A percentile compares a stretch with the other conserved stretches of the same genome.
phyloP scores from a whole-genome alignment of 2,113 vertebrate genomes.

The Phycodurus eques region DNA sequence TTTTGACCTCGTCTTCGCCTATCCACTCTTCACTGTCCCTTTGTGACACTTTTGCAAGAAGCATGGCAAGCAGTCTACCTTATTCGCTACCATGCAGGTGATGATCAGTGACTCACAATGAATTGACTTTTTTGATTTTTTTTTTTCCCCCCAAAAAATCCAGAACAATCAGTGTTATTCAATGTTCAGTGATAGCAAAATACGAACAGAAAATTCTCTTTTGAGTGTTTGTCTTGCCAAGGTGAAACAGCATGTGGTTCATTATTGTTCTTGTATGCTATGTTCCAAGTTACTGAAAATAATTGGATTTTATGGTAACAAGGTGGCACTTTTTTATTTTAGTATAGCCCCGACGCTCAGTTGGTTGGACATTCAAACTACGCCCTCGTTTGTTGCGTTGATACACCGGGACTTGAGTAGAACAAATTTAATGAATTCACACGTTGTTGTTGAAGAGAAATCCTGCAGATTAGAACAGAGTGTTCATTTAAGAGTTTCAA shows the following conservation, averaged over 20 bases:
- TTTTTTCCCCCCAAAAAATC: no score
- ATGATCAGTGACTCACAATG: no score
- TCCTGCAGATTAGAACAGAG: slow-evolving; percentile 31
- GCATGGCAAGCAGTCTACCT: no score
- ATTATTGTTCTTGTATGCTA: background rate
- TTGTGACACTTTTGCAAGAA: no score
- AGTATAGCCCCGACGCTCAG: background rate
- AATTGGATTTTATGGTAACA: background rate
- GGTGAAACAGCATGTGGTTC: background rate
- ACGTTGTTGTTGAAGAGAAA: slow-evolving; percentile 48
- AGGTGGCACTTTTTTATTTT: background rate
- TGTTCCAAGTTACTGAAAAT: background rate
- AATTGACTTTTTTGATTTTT: no score
- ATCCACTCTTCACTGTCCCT: no score
- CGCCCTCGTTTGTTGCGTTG: slow-evolving; percentile 32
- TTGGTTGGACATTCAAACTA: background rate
- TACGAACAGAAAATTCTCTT: background rate
- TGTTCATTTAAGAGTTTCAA: slow-evolving; percentile 39
- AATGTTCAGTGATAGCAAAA: no score
- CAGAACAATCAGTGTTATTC: no score
- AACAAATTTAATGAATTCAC: slow-evolving; percentile 57
- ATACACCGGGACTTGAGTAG: slow-evolving; percentile 32
- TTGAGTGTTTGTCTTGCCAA: background rate
- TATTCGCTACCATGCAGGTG: no score
- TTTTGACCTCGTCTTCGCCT: no score